A percentile compares a stretch with the other conserved stretches of the same genome.
These are phyloP conservation scores for Drosophila niveifrons DNA, from an alignment of 2,888 invertebrate genomes.

Conservation along the genomic window DNA sequence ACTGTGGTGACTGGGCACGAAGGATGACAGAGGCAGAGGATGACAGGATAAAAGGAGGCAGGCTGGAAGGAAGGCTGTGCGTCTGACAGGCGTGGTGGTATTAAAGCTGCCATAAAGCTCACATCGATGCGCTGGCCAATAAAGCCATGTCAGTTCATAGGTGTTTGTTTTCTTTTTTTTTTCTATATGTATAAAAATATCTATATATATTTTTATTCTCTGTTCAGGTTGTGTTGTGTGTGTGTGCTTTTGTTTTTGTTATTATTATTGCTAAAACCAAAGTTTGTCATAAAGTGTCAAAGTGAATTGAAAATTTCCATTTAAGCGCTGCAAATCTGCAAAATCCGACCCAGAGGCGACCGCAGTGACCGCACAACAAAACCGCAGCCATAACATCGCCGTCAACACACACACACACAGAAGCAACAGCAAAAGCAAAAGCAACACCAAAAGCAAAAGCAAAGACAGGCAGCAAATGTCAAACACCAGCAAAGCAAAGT, in stretches of 20 bases:
- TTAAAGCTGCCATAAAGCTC: conserved; percentile 66
- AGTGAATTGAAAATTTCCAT: conserved; percentile 80
- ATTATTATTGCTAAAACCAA: conserved; percentile 60
- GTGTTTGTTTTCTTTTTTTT: conserved; percentile 10
- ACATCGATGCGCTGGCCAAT: conserved; percentile 36
- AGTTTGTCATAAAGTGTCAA: conserved; percentile 80
- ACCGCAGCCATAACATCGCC: conserved; percentile 41
- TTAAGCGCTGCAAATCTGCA: conserved; percentile 70
- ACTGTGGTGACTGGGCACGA: conserved; percentile 4
- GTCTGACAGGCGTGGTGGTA: conserved; percentile 59
- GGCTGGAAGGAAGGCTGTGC: conserved; percentile 11
- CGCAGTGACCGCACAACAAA: conserved; percentile 69
- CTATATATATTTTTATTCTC: neutral
- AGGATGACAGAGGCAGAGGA: too few relatives aligned
- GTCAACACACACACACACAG: conserved; percentile 22
- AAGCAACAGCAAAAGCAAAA: conserved; percentile 25
- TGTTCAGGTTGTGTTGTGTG: neutral
- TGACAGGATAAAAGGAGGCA: neutral
- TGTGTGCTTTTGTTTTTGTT: conserved; percentile 1
- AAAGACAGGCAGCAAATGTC: neutral
- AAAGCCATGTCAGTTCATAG: conserved; percentile 35
- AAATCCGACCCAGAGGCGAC: conserved; percentile 56
- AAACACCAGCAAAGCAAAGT: conserved; percentile 4
- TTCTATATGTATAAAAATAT: too few relatives aligned
- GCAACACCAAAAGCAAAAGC: neutral